Evolutionary conservation across 2,113 vertebrate genomes (phyloP).

Genomic region (Cavia porcellus): DNA sequence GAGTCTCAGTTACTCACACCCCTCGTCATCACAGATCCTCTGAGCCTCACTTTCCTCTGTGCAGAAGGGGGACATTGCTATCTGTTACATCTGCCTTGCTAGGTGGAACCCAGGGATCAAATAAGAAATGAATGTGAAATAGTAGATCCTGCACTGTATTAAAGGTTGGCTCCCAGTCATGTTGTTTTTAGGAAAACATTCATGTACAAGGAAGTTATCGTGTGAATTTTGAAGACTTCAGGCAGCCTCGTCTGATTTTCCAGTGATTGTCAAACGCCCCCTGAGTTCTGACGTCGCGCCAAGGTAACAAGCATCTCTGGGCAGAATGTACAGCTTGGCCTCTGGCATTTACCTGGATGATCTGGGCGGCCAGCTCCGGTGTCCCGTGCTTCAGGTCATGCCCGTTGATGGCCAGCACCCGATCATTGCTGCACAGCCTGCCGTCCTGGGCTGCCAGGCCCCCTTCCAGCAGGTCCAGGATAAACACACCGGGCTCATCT

Average conservation of each 20-base stretch:
- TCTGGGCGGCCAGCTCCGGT: constrained; percentile 96
- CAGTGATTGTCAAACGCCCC: neutral
- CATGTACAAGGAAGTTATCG: neutral
- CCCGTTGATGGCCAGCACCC: constrained; percentile 96
- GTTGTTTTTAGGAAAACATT: neutral
- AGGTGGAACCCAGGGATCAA: neutral
- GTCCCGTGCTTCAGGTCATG: constrained; percentile 97
- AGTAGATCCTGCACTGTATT: neutral
- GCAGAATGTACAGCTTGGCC: neutral
- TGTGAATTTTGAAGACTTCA: neutral
- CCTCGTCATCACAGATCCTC: neutral
- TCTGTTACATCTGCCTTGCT: neutral
- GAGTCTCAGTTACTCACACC: neutral
- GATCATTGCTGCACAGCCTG: constrained; percentile 95
- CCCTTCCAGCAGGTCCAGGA: constrained; percentile 96
- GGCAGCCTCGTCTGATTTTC: neutral
- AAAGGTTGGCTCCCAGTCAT: neutral
- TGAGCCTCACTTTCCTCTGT: neutral
- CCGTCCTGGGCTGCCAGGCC: constrained; percentile 97
- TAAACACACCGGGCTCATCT: constrained; percentile 96
- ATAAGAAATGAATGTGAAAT: neutral
- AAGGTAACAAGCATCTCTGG: neutral
- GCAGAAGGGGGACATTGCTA: neutral
- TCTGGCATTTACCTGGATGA: constrained; percentile 93
- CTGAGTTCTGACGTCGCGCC: neutral